phyloP scores from a whole-genome alignment of 1,140 invertebrate species.

The Bombus pascuorum region DNA sequence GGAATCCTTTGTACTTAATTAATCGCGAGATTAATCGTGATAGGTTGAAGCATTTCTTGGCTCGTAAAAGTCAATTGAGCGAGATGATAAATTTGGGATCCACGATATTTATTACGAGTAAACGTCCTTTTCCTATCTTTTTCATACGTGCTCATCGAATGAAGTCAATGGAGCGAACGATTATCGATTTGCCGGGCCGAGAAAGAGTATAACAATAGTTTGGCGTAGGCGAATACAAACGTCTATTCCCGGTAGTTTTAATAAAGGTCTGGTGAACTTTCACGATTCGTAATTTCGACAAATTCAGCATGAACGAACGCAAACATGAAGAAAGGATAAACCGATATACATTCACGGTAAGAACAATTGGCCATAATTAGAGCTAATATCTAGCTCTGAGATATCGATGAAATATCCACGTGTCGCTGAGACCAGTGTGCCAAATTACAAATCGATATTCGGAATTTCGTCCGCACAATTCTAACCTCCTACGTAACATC shows the following conservation, averaged over 20 bases:
- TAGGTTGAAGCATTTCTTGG: not conserved
- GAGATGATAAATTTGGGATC: constrained; percentile 23
- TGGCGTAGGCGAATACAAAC: constrained; percentile 12
- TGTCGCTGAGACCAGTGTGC: constrained; percentile 33
- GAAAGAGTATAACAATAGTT: constrained; percentile 21
- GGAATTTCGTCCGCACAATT: constrained; percentile 33
- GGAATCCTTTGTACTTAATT: not conserved
- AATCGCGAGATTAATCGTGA: not conserved
- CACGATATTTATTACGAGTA: constrained; percentile 29
- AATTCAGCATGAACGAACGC: not conserved
- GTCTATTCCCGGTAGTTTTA: not conserved
- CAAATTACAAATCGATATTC: constrained; percentile 54
- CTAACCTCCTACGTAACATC: constrained; percentile 32
- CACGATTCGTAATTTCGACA: not conserved
- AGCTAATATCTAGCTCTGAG: constrained; percentile 35
- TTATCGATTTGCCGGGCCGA: constrained; percentile 20
- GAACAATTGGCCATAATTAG: constrained; percentile 31
- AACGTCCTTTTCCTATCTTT: constrained; percentile 10
- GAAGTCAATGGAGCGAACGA: constrained; percentile 27
- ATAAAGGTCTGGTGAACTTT: not conserved
- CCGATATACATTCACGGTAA: constrained; percentile 5
- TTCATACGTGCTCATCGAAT: constrained; percentile 24
- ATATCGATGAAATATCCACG: constrained; percentile 45
- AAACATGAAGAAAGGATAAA: not conserved
- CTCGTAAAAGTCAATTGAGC: constrained; percentile 43